Evolutionary conservation across 2,797 vertebrate species (phyloP), one percentile per base, ranked within the genome.

Genomic region (Jordanella pulchra): DNA sequence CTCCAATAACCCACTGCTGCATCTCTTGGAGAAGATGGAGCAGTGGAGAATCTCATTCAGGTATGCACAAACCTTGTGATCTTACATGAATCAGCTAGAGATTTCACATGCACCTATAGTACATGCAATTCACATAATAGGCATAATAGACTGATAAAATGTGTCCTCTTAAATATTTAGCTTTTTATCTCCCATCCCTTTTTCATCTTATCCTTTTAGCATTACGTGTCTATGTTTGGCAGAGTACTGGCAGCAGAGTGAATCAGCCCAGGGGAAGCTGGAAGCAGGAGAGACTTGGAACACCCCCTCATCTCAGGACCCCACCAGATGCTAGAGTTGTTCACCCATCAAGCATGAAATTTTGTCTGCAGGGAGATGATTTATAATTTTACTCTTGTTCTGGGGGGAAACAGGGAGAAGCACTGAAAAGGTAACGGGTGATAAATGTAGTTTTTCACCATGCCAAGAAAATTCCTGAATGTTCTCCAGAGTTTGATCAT

Each of bases 301-400:
- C 61, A 47, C 64, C 82, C 82, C 84, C 83, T 89, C 87, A 87
- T 89, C 86, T 82, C 86, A 89, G 85, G 88, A 92, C 88, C 86
- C 84, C 83, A 91, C 88, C 92, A 94, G 91, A 93, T 93, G 92
- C 91, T 87, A 70, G 78, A 89, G 87, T 88, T 91, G 91, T 91
- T 91, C 91, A 90, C 86, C 90, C 91, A 87, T 89, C 84, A 87
- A 92, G 92, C 91, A 89, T 93, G 92, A 93, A 92, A 93, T 93
- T 90, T 81, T 89, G 91, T 92, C 92, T 93, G 88, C 79, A 53
- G 92, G 93, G 92, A 93, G 86, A 92, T 89, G 79, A 93, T 93
- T 93, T 92, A 92, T 92, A 90, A 92, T 92, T 93, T 88, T 89
- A 79, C 83, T 87, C 80, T 89, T 86, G 80, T 78, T 72, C 88